phyloP scores from a whole-genome alignment of 1,140 invertebrate genomes.

The Ceratosolen solmsi region DNA sequence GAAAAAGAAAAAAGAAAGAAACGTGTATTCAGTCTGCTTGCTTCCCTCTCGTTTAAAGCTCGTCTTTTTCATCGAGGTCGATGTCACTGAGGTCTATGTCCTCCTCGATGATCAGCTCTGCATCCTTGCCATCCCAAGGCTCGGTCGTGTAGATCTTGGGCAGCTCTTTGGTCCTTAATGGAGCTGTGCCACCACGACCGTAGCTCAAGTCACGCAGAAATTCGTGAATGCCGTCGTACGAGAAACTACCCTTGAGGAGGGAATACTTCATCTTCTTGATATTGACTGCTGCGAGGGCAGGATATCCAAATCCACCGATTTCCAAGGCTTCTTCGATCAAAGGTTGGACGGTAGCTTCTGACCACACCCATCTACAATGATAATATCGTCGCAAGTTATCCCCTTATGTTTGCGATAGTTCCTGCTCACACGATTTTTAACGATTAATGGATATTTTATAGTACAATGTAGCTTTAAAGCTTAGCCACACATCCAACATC shows the following conservation, averaged over 20 bases:
- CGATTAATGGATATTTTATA: too few relatives aligned
- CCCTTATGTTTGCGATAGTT: too few relatives aligned
- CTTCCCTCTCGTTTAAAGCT: conserved; percentile 76
- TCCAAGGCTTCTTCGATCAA: conserved; percentile 91
- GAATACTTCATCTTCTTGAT: conserved; percentile 98
- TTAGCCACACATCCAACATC: too few relatives aligned
- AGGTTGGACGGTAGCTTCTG: conserved; percentile 89
- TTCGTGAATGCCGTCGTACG: conserved; percentile 93
- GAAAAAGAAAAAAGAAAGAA: background rate
- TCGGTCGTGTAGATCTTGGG: conserved; percentile 84
- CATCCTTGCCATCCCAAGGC: conserved; percentile 98
- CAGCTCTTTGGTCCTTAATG: conserved; percentile 88
- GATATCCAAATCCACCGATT: conserved; percentile 93
- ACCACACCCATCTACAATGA: conserved; percentile 90
- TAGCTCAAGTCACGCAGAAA: conserved; percentile 96
- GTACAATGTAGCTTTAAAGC: too few relatives aligned
- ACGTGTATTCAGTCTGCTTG: conserved; percentile 32
- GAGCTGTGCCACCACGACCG: conserved; percentile 93
- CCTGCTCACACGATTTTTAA: too few relatives aligned
- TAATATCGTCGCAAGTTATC: too few relatives aligned
- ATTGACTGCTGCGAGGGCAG: conserved; percentile 97
- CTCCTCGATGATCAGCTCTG: conserved; percentile 89
- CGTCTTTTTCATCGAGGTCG: conserved; percentile 89
- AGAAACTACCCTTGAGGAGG: conserved; percentile 94
- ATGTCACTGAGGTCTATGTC: conserved; percentile 95